Conservation (phyloP, 30 jellyfish, hydroid and myxozoan species). For the Sanderia malayensis region DNA sequence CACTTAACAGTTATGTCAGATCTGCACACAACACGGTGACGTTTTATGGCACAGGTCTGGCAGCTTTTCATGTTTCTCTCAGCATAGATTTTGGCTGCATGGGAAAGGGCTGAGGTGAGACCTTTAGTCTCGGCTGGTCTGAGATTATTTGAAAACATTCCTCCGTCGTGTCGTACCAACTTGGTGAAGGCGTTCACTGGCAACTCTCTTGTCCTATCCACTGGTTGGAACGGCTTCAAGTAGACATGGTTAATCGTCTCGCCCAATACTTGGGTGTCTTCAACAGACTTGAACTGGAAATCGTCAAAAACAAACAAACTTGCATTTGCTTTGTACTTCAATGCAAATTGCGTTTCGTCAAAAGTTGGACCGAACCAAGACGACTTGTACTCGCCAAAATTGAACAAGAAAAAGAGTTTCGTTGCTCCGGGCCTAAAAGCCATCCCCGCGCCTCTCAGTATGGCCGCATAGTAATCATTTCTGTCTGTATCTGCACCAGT, state of each 20-base stretch:
- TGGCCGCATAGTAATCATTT: conserved; percentile 89
- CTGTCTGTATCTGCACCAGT: conserved; percentile 55
- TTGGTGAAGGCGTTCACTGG: conserved; percentile 65
- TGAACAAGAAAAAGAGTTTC: conserved; percentile 63
- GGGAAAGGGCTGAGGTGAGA: conserved; percentile 48
- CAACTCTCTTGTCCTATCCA: conserved; percentile 14
- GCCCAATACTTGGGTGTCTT: conserved; percentile 64
- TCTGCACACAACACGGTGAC: conserved; percentile 22
- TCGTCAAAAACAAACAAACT: conserved; percentile 81
- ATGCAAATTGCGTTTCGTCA: conserved; percentile 70
- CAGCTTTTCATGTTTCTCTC: conserved; percentile 8
- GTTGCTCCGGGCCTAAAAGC: conserved; percentile 91
- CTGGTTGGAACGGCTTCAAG: conserved; percentile 47
- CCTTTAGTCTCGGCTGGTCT: conserved; percentile 26
- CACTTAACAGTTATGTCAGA: conserved; percentile 37
- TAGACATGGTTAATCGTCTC: conserved; percentile 50
- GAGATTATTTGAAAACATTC: conserved; percentile 62
- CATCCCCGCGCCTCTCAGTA: conserved; percentile 52
- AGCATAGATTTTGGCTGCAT: conserved; percentile 21
- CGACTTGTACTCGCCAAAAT: conserved; percentile 56
- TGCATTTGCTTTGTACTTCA: conserved; percentile 89
- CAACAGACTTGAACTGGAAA: conserved; percentile 50
- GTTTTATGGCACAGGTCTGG: conserved; percentile 26
- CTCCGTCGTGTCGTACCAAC: conserved; percentile 58
- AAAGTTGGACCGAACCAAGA: conserved; percentile 67